Evolutionary conservation across 2,888 invertebrate genomes (phyloP).

Genomic region (Ypsolopha scabrella): DNA sequence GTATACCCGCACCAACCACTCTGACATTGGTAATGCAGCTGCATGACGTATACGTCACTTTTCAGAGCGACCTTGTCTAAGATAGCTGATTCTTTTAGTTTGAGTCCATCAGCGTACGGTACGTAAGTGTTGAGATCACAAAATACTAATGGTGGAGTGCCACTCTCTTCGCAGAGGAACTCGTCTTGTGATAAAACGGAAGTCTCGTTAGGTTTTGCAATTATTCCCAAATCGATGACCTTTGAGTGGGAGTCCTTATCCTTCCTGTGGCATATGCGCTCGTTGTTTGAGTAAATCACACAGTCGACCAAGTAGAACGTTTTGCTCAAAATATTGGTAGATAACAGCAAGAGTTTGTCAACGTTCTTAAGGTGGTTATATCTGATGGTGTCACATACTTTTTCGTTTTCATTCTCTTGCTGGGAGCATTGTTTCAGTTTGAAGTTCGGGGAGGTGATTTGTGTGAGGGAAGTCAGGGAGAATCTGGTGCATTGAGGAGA

Average conservation of each 20-base stretch:
- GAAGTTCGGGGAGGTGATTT: slow-evolving; percentile 28
- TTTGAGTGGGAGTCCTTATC: slow-evolving; percentile 27
- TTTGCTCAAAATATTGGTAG: slow-evolving; percentile 33
- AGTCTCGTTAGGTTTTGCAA: slow-evolving; percentile 36
- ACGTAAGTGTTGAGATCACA: slow-evolving; percentile 45
- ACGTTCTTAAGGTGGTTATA: slow-evolving; percentile 43
- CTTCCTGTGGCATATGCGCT: slow-evolving; percentile 47
- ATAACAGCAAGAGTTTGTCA: slow-evolving; percentile 46
- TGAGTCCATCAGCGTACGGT: slow-evolving; percentile 32
- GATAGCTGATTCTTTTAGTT: slow-evolving; percentile 24
- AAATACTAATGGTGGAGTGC: slow-evolving; percentile 15
- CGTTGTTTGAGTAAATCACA: slow-evolving; percentile 41
- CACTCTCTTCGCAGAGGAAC: slow-evolving; percentile 46
- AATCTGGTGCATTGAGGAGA: slow-evolving; percentile 26
- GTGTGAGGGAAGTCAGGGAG: slow-evolving; percentile 31
- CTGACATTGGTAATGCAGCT: slow-evolving; percentile 31
- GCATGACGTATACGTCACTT: slow-evolving; percentile 25
- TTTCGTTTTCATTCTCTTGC: slow-evolving; percentile 16
- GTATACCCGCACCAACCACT: slow-evolving; percentile 44
- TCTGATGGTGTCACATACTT: slow-evolving; percentile 36
- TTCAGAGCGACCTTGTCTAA: slow-evolving; percentile 37
- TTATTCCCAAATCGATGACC: slow-evolving; percentile 39
- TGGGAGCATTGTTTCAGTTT: slow-evolving; percentile 32
- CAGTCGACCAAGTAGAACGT: slow-evolving; percentile 49
- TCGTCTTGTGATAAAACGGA: slow-evolving; percentile 48